These are phyloP conservation scores for Astur gentilis DNA, from an alignment of 2,113 vertebrate species.

Conservation along the genomic window DNA sequence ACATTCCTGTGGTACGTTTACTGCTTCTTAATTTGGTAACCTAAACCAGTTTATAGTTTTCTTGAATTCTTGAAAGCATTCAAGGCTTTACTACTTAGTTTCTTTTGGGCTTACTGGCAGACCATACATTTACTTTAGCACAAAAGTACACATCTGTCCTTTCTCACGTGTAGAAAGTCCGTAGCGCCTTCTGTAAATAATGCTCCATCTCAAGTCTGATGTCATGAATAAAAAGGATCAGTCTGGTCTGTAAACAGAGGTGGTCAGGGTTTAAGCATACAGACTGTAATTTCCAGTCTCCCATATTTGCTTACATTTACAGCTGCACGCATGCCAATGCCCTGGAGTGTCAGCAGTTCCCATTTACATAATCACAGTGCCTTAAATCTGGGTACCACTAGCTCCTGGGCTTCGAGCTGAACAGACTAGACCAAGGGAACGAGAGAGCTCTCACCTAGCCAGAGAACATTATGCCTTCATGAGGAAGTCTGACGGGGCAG, in stretches of 20 bases:
- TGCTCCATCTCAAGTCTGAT: accelerated
- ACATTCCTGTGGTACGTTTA: accelerated
- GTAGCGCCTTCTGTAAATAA: neutral
- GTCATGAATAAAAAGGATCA: neutral
- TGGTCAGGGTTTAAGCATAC: neutral
- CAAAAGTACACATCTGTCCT: neutral
- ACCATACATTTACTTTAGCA: accelerated
- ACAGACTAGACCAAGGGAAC: neutral
- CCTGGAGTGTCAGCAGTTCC: neutral
- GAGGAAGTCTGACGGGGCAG: neutral
- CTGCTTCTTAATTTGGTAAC: neutral
- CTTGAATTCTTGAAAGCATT: neutral
- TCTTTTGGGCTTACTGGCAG: neutral
- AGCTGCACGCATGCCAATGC: neutral
- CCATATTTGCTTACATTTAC: neutral
- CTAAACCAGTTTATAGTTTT: neutral
- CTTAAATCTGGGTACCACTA: neutral
- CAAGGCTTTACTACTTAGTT: accelerated
- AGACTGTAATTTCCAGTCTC: neutral
- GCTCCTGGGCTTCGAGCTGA: neutral
- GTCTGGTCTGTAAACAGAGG: neutral
- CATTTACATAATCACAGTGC: neutral
- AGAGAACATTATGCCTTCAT: accelerated
- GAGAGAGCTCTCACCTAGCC: neutral
- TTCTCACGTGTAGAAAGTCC: accelerated